Base-by-base conservation (phyloP, 2,113 vertebrate species). In the Furnarius figulus region DNA sequence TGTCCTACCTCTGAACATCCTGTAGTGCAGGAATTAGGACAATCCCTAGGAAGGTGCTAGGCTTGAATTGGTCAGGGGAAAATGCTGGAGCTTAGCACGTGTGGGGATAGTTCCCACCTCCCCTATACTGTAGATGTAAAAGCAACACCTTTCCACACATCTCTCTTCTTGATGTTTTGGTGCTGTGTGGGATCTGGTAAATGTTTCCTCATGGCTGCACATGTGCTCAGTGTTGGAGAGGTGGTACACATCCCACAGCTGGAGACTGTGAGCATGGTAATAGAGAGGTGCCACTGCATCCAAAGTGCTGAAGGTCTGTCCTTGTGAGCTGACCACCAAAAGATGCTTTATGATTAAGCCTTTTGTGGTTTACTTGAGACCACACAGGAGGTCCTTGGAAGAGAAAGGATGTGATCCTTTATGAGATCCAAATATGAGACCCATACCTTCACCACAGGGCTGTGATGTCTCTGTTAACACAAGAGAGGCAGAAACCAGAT, bases 191-290 rank as follows among this genome's bases (percentile, higher is more conserved):
- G 61, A 68, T 78, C 84, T 72, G 61, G 27, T 40, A 49, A 75
- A 75, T 6, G 22, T 55, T 65, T 63, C 47, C 73, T 56, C 27
- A 56, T 66, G 77, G 39, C 25, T 73, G 40, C 15, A 12, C 7
- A 1, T 0, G 3, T 52, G 75, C 75, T 79, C 39, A 16, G 12
- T 0, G 0, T 4, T 85, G 66, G 53, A 18, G 27, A 52, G n/a
- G 21, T 28, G 74, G 50, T 19, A 37, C 15, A 11, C 5, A 13
- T 14, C 30, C 81, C 62, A 15, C 25, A 53, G 15, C 31, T 27
- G 37, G 30, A 85, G 65, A 44, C 28, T 30, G 21, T 16, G 63
- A 58, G 33, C 33, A 13, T 78, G 66, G 19, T 15, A 52, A 23
- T 5, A 2, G 2, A 13, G 62, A 44, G 27, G 4, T 25, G 77